Percentiles rank a stretch among this genome's conserved stretches.
phyloP scores from a whole-genome alignment of 2,888 invertebrate genomes.

The Xanthia togata region DNA sequence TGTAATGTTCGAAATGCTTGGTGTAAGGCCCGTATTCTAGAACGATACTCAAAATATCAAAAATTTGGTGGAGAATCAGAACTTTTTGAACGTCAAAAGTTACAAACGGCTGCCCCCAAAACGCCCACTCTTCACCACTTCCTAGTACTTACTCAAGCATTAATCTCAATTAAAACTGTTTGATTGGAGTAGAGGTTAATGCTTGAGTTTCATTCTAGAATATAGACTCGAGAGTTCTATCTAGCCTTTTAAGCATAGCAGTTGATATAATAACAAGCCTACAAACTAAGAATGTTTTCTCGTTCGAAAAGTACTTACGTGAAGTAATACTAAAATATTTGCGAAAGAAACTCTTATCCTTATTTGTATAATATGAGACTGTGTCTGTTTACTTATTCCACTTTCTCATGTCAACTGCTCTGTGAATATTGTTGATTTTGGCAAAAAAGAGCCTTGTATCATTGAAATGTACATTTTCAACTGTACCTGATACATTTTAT shows the following conservation, averaged over 20 bases:
- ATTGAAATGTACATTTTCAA: constrained; percentile 10
- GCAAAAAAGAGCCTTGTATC: constrained; percentile 27
- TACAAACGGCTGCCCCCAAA: not conserved
- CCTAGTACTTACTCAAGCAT: not conserved
- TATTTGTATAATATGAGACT: constrained; percentile 43
- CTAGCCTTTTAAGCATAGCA: constrained; percentile 34
- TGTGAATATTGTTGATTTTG: constrained; percentile 38
- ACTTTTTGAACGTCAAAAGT: not conserved
- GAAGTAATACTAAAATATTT: constrained; percentile 47
- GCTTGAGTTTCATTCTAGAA: constrained; percentile 40
- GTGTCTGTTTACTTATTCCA: constrained; percentile 44
- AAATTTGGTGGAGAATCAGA: not conserved
- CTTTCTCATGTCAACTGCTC: constrained; percentile 49
- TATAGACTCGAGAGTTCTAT: constrained; percentile 21
- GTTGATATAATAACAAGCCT: constrained; percentile 36
- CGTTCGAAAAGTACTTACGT: constrained; percentile 13
- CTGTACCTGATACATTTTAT: constrained; percentile 24
- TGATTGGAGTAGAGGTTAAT: not conserved
- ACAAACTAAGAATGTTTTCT: not conserved
- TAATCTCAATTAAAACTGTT: not conserved
- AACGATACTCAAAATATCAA: constrained; percentile 10
- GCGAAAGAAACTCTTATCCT: constrained; percentile 42
- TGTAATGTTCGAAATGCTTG: constrained; percentile 12
- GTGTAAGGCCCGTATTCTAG: constrained; percentile 38
- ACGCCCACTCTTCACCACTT: not conserved